Percentiles rank a stretch among this genome's conserved stretches.
Evolutionary conservation across 2,888 invertebrate genomes (phyloP).

Genomic region (Protula sp.): DNA sequence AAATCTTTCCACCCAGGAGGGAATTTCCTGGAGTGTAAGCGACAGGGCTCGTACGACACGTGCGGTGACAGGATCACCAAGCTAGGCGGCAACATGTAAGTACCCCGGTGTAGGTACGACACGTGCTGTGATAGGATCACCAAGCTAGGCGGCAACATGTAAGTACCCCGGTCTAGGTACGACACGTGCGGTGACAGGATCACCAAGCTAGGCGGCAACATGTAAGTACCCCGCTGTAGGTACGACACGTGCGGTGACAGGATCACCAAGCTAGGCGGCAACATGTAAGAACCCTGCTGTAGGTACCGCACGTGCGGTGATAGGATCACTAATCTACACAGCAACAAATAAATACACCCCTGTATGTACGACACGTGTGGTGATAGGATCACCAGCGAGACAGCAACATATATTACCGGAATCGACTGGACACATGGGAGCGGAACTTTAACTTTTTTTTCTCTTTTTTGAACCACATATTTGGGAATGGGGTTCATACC

Average conservation of each 20-base stretch:
- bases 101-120: slow-evolving; percentile 46
- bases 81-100: slow-evolving; percentile 54
- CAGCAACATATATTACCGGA: no score
- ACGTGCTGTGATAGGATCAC: slow-evolving; percentile 49
- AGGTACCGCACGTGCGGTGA: no score
- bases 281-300: no score
- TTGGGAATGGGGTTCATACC: no score
- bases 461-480: no score
- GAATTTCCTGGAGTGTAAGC: slow-evolving; percentile 25
- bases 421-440: no score
- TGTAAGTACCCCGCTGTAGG: slow-evolving; percentile 51
- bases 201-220: slow-evolving; percentile 54
- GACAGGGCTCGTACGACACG: slow-evolving; percentile 42
- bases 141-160: slow-evolving; percentile 55
- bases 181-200: slow-evolving; percentile 47
- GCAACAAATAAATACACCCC: no score
- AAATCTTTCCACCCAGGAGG: slow-evolving; percentile 22
- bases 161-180: slow-evolving; percentile 42
- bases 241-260: slow-evolving; percentile 46
- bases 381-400: no score
- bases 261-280: slow-evolving; percentile 52
- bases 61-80: slow-evolving; percentile 49
- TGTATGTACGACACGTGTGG: no score
- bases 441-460: no score
- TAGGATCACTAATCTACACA: no score